Percentiles rank a stretch among this genome's conserved stretches.
These are phyloP conservation scores for Anomalospiza imberbis DNA, from an alignment of 2,797 vertebrate species.

Conservation along the genomic window DNA sequence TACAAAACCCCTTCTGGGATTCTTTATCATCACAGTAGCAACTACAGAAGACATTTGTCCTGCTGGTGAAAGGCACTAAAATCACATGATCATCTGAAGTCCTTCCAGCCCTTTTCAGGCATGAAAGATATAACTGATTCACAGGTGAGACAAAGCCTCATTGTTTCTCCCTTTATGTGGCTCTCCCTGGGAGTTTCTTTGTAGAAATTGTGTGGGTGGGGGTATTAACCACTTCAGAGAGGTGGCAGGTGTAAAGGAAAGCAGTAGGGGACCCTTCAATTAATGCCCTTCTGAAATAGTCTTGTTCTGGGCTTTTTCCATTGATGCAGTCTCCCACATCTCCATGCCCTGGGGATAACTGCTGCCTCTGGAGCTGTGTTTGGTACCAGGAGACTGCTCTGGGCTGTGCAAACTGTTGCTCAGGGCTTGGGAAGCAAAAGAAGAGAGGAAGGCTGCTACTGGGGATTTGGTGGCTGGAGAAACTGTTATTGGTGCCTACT, in stretches of 20 bases:
- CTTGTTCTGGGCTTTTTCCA: background rate
- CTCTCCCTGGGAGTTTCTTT: background rate
- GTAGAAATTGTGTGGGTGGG: background rate
- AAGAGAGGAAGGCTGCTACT: background rate
- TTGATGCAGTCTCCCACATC: background rate
- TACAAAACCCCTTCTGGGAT: constrained; percentile 19
- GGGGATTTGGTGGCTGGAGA: background rate
- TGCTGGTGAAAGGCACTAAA: constrained; percentile 13
- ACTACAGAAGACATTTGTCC: constrained; percentile 12
- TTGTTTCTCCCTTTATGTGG: background rate
- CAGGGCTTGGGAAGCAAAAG: background rate
- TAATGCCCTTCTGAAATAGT: background rate
- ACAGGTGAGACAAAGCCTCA: background rate
- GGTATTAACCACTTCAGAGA: background rate
- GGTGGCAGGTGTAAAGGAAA: background rate
- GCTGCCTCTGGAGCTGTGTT: background rate
- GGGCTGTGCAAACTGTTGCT: background rate
- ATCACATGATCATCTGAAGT: background rate
- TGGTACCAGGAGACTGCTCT: background rate
- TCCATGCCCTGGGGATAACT: background rate
- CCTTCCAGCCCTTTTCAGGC: background rate
- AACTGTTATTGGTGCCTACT: background rate
- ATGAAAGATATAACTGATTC: background rate
- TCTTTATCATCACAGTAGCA: constrained; percentile 34
- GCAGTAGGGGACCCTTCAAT: background rate